Evolutionary conservation across 2,113 vertebrate species (phyloP).

Genomic region (Syngnathus floridae): DNA sequence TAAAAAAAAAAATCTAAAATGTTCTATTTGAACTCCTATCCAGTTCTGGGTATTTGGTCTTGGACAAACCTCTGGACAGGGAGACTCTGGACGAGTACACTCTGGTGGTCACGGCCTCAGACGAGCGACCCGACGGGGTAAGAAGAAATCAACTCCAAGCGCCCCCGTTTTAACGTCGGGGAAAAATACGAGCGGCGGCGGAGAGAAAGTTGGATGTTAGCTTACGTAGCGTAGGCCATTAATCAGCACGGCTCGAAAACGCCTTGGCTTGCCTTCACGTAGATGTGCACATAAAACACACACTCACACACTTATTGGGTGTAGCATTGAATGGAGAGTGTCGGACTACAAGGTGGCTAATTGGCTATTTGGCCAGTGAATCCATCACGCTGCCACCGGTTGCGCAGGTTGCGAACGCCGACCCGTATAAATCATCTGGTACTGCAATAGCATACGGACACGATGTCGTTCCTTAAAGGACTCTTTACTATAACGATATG

Average conservation of each 20-base stretch:
- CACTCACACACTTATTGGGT: constrained; percentile 53
- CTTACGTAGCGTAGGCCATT: constrained; percentile 44
- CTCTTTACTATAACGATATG: neutral
- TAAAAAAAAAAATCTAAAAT: no score
- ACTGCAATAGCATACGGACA: neutral
- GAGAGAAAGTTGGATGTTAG: constrained; percentile 29
- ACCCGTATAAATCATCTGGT: neutral
- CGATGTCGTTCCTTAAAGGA: neutral
- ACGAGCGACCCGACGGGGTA: constrained; percentile 87
- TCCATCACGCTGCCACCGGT: constrained; percentile 61
- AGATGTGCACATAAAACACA: constrained; percentile 19
- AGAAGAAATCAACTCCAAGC: constrained; percentile 51
- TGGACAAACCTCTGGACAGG: constrained; percentile 86
- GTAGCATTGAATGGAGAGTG: constrained; percentile 48
- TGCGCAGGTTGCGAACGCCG: constrained; percentile 1
- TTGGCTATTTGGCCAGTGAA: constrained; percentile 65
- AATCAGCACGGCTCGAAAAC: constrained; percentile 60
- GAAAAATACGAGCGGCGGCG: constrained; percentile 1
- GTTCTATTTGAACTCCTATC: constrained; percentile 19
- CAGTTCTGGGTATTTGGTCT: constrained; percentile 84
- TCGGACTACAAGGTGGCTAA: constrained; percentile 66
- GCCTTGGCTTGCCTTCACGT: constrained; percentile 60
- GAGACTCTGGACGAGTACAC: constrained; percentile 88
- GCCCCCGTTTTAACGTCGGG: no score
- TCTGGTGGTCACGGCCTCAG: constrained; percentile 87